phyloP scores from a whole-genome alignment of 2,888 invertebrate species.

The Elgonia sp. region DNA sequence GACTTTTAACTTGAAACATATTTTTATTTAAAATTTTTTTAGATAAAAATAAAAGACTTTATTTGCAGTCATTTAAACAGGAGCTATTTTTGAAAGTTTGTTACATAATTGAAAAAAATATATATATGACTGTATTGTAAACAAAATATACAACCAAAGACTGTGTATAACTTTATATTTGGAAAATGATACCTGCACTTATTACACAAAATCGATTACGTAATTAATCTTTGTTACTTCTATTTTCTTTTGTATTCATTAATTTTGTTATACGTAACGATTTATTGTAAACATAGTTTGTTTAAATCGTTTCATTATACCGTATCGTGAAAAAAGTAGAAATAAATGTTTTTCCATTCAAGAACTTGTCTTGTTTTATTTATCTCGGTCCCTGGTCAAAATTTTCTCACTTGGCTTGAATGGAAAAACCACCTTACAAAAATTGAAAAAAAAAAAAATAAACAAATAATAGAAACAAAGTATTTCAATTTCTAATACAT shows the following conservation, averaged over 20 bases:
- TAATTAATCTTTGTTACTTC: slow-evolving; percentile 36
- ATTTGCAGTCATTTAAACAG: too few species aligned
- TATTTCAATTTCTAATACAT: too few species aligned
- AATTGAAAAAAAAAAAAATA: too few species aligned
- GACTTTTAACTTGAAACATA: too few species aligned
- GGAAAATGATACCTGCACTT: not conserved
- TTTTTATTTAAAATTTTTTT: too few species aligned
- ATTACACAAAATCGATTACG: slow-evolving; percentile 7
- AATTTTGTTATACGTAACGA: slow-evolving; percentile 14
- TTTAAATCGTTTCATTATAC: slow-evolving; percentile 74
- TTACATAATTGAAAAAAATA: too few species aligned
- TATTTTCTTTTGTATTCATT: slow-evolving; percentile 10
- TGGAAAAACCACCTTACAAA: slow-evolving; percentile 84
- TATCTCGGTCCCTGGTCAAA: slow-evolving; percentile 83
- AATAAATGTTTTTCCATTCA: slow-evolving; percentile 87
- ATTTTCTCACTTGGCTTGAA: slow-evolving; percentile 86
- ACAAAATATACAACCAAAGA: slow-evolving; percentile 15
- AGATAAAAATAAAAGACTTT: too few species aligned
- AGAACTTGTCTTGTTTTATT: slow-evolving; percentile 86
- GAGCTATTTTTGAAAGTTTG: too few species aligned
- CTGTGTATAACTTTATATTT: not conserved
- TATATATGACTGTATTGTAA: not conserved
- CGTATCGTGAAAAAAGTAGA: slow-evolving; percentile 83
- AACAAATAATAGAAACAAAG: too few species aligned
- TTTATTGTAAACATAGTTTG: slow-evolving; percentile 76